Percentiles rank a stretch among this genome's conserved stretches.
phyloP scores from a whole-genome alignment of 2,888 invertebrate species.

The Cepaea hortensis region DNA sequence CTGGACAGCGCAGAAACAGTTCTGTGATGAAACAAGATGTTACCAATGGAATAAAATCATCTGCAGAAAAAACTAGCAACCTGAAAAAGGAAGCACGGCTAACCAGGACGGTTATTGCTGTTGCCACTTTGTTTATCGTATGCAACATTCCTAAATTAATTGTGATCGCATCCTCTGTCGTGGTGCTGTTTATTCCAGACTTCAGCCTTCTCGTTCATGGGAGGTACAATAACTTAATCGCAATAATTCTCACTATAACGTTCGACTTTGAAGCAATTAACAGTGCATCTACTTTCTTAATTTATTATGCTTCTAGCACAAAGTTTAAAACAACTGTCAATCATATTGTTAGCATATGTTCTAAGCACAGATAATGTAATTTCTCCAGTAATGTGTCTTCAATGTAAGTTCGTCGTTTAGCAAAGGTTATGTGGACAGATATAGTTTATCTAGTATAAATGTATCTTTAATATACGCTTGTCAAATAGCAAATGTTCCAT shows the following conservation, averaged over 20 bases:
- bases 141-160: conserved; percentile 8
- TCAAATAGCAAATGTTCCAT: no score
- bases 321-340: not conserved
- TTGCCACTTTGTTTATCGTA: not conserved
- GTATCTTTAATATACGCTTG: no score
- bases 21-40: no score
- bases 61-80: not conserved
- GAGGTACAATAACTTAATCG: not conserved
- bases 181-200: not conserved
- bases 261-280: not conserved
- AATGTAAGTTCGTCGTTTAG: no score
- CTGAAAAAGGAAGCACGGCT: not conserved
- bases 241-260: not conserved
- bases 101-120: not conserved
- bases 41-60: not conserved
- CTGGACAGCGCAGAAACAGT: no score
- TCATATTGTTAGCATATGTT: not conserved
- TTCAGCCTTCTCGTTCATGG: no score
- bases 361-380: no score
- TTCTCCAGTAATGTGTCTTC: no score
- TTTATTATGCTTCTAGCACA: not conserved
- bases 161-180: not conserved
- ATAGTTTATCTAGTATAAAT: no score
- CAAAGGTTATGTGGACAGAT: no score
- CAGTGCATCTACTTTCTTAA: not conserved